Percentiles rank a stretch among this genome's conserved stretches.
Evolutionary conservation across 1,140 invertebrate genomes (phyloP).

Genomic region (Pachyrhynchus sulphureomaculatus): DNA sequence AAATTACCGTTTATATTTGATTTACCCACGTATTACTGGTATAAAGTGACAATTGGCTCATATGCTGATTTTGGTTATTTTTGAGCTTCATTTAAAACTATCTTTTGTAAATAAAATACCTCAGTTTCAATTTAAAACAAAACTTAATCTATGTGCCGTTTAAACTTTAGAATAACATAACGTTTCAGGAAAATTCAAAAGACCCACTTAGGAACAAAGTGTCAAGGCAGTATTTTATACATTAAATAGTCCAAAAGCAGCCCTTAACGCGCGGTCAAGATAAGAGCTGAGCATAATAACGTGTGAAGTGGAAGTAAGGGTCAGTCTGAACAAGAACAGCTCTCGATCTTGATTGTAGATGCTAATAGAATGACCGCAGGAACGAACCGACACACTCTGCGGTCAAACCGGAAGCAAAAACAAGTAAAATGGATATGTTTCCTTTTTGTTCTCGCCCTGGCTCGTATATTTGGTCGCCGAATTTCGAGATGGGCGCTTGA

Average conservation of each 20-base stretch:
- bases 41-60: too few relatives aligned
- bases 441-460: slow-evolving; percentile 48
- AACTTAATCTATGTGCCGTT: too few relatives aligned
- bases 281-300: slow-evolving; percentile 47
- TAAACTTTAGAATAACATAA: slow-evolving; percentile 1
- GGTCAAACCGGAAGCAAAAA: slow-evolving; percentile 48
- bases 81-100: too few relatives aligned
- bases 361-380: slow-evolving; percentile 52
- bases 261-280: slow-evolving; percentile 34
- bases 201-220: slow-evolving; percentile 27
- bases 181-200: slow-evolving; percentile 15
- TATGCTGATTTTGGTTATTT: too few relatives aligned
- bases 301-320: slow-evolving; percentile 45
- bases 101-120: too few relatives aligned
- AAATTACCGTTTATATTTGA: too few relatives aligned
- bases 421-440: slow-evolving; percentile 52
- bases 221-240: slow-evolving; percentile 32
- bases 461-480: slow-evolving; percentile 38
- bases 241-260: slow-evolving; percentile 6
- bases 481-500: slow-evolving; percentile 30
- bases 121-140: too few relatives aligned
- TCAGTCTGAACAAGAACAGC: slow-evolving; percentile 45
- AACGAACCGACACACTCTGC: slow-evolving; percentile 32
- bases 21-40: too few relatives aligned
- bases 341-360: slow-evolving; percentile 52